Conservation (phyloP, 92 coral and sea anemone genomes). For the Parazoanthus swiftii region DNA sequence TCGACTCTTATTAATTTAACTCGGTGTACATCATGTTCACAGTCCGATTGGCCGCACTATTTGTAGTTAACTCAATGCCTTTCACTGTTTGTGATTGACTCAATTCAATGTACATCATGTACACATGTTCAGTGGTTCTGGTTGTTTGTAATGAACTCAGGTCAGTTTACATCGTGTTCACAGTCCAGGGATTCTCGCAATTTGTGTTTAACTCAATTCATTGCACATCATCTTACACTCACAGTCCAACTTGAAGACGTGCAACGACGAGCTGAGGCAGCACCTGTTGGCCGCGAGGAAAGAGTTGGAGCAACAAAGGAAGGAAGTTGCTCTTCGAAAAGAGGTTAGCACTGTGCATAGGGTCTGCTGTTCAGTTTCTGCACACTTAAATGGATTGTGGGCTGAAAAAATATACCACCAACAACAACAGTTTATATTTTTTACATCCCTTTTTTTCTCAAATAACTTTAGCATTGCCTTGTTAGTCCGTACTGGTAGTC, state of each 20-base stretch:
- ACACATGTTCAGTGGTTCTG: slow-evolving; percentile 47
- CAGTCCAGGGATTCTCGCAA: slow-evolving; percentile 48
- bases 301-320: slow-evolving; percentile 76
- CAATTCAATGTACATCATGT: not conserved
- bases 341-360: slow-evolving; percentile 55
- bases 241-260: slow-evolving; percentile 81
- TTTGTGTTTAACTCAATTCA: not conserved
- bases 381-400: not conserved
- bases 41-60: slow-evolving; percentile 45
- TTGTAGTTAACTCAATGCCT: not conserved
- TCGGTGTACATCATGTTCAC: not conserved
- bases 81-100: not conserved
- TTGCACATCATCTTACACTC: not conserved
- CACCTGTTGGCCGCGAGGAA: slow-evolving; percentile 81
- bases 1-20: not conserved
- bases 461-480: no score
- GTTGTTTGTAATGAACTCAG: not conserved
- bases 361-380: not conserved
- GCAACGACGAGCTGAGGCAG: slow-evolving; percentile 88
- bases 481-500: no score
- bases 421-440: no score
- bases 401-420: no score
- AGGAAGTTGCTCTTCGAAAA: slow-evolving; percentile 55
- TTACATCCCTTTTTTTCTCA: no score
- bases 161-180: not conserved